A percentile compares a stretch with the other conserved stretches of the same genome.
phyloP scores from a whole-genome alignment of 2,888 invertebrate species.

The Apamea crenata region DNA sequence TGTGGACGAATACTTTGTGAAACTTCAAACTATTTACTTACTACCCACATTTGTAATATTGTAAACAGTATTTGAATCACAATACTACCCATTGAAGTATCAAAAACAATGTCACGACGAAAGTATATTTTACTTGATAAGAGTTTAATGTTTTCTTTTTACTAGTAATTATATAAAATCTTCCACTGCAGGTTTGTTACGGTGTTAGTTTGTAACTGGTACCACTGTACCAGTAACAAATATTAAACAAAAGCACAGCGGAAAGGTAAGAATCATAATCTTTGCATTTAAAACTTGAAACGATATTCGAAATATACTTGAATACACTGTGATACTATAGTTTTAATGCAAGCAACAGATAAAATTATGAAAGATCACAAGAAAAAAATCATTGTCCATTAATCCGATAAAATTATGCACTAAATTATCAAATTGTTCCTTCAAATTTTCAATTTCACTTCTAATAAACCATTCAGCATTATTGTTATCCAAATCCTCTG shows the following conservation, averaged over 20 bases:
- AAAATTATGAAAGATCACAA: neutral
- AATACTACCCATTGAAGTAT: neutral
- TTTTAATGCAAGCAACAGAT: neutral
- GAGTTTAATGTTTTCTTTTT: neutral
- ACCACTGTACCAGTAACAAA: conserved; percentile 5
- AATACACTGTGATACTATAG: neutral
- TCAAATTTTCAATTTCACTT: neutral
- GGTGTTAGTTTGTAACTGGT: no score
- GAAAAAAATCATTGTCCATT: neutral
- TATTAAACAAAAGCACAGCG: neutral
- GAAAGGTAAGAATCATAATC: conserved; percentile 37
- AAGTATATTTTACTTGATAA: conserved; percentile 33
- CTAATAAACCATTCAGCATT: conserved; percentile 1
- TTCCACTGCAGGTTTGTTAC: neutral
- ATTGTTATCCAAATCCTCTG: conserved; percentile 20
- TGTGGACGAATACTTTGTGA: neutral
- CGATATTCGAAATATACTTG: neutral
- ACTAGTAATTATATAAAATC: conserved; percentile 1
- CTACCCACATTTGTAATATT: conserved; percentile 32
- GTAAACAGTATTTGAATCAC: neutral
- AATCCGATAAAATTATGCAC: neutral
- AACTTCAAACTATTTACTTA: conserved; percentile 17
- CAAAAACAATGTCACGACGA: conserved; percentile 38
- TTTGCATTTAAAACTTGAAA: neutral
- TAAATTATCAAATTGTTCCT: neutral